phyloP scores from a whole-genome alignment of 2,797 vertebrate genomes.

The Jordanella pulchra region DNA sequence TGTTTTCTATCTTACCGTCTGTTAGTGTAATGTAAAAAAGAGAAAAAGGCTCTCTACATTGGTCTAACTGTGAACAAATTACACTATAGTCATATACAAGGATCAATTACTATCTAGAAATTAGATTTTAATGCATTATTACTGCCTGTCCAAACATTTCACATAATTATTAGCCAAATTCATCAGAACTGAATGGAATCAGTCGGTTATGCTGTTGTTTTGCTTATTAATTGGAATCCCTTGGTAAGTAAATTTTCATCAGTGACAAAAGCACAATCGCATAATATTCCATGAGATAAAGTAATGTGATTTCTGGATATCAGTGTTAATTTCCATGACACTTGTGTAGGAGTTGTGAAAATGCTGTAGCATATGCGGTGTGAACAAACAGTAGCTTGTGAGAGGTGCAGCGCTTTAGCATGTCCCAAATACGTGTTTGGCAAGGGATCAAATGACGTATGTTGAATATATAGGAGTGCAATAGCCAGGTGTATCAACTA shows the following conservation, averaged over 20 bases:
- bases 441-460: too few species aligned
- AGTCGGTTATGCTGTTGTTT: neutral
- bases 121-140: neutral
- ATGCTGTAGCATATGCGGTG: neutral
- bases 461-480: too few species aligned
- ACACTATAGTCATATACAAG: too few species aligned
- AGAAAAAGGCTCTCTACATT: too few species aligned
- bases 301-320: neutral
- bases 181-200: neutral
- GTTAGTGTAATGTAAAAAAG: too few species aligned
- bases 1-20: too few species aligned
- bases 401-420: too few species aligned
- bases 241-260: neutral
- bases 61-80: too few species aligned
- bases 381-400: too few species aligned
- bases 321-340: neutral
- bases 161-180: neutral
- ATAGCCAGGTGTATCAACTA: too few species aligned
- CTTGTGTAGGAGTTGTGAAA: neutral
- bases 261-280: neutral
- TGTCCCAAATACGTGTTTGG: too few species aligned
- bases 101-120: too few species aligned
- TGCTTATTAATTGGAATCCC: neutral
- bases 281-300: neutral
- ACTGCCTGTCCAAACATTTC: neutral